These are phyloP conservation scores for Cossypha heuglini DNA, from an alignment of 2,797 vertebrate species.

Conservation along the genomic window DNA sequence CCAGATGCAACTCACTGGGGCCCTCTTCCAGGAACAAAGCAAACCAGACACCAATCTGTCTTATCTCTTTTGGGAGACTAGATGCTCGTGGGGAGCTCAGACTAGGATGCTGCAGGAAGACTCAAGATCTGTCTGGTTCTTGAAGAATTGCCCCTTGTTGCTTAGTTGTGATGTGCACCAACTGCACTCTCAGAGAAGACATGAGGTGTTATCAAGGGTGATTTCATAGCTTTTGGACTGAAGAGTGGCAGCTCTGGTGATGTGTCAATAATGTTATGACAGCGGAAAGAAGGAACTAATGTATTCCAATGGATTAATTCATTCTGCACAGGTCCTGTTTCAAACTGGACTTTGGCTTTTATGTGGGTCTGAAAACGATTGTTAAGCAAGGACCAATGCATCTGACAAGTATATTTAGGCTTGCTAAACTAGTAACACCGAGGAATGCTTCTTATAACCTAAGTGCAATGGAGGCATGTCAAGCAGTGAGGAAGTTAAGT, in stretches of 20 bases:
- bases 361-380: background rate
- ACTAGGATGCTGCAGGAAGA: background rate
- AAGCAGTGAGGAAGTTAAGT: background rate
- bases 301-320: background rate
- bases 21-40: background rate
- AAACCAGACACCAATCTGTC: background rate
- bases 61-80: background rate
- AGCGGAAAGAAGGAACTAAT: background rate
- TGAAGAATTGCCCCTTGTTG: background rate
- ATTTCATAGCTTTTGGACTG: background rate
- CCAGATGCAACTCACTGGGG: background rate
- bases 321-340: background rate
- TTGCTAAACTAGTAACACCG: background rate
- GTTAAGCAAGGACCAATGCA: background rate
- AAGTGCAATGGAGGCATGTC: background rate
- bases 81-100: background rate
- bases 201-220: background rate
- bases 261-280: background rate
- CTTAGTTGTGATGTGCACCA: background rate
- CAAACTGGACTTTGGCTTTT: background rate
- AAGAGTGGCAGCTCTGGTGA: background rate
- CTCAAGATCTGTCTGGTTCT: background rate
- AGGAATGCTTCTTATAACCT: background rate
- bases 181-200: background rate
- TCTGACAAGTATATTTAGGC: background rate